Conservation (phyloP, 92 coral and sea anemone genomes). For the Parazoanthus darwini region DNA sequence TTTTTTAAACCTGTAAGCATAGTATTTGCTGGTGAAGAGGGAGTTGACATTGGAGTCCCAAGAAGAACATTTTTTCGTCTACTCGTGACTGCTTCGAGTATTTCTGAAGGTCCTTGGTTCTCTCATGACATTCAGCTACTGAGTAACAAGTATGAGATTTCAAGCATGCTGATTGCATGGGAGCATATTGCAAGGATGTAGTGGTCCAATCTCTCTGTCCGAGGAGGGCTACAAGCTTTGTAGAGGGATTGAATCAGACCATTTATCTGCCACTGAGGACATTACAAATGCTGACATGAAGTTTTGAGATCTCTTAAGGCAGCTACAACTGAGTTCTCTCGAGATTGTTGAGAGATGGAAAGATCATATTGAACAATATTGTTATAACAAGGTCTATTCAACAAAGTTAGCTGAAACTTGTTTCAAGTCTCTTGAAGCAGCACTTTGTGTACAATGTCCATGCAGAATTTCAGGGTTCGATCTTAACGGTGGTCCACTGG, state of each 20-base stretch:
- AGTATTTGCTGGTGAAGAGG: conserved; percentile 64
- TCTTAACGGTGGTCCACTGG: no score
- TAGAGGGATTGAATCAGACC: conserved; percentile 7
- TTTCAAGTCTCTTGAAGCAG: conserved; percentile 55
- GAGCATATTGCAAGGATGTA: conserved; percentile 59
- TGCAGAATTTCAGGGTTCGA: conserved; percentile 32
- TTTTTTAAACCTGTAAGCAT: conserved; percentile 50
- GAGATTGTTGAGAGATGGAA: not conserved
- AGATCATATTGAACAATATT: conserved; percentile 15
- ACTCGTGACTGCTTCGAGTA: conserved; percentile 49
- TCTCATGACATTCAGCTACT: conserved; percentile 57
- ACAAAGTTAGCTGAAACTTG: conserved; percentile 33
- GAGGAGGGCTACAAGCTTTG: conserved; percentile 50
- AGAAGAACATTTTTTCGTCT: conserved; percentile 62
- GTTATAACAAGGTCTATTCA: conserved; percentile 49
- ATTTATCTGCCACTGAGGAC: conserved; percentile 33
- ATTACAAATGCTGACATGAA: conserved; percentile 47
- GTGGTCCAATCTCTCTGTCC: conserved; percentile 60
- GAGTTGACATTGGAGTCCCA: conserved; percentile 70
- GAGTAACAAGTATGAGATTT: conserved; percentile 39
- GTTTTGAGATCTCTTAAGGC: conserved; percentile 47
- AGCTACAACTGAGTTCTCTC: not conserved
- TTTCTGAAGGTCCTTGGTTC: conserved; percentile 61
- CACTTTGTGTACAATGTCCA: conserved; percentile 53
- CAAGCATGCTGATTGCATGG: conserved; percentile 66